Evolutionary conservation across 2,113 vertebrate genomes (phyloP).

Genomic region (Phoenicopterus ruber): DNA sequence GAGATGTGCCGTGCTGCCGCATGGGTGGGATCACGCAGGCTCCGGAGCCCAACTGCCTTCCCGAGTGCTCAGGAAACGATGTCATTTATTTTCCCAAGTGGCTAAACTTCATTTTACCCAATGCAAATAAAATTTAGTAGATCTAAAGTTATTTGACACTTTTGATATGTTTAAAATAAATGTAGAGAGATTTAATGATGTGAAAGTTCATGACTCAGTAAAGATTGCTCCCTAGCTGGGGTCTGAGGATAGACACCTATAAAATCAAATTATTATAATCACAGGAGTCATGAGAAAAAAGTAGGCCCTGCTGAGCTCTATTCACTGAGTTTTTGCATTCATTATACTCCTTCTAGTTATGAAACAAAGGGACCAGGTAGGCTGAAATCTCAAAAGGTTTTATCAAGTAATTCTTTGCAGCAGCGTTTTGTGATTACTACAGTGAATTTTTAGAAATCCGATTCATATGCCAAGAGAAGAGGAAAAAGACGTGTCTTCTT

Average conservation of each 20-base stretch:
- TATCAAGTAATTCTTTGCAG: constrained; percentile 37
- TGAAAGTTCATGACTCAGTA: constrained; percentile 74
- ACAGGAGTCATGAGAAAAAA: constrained; percentile 62
- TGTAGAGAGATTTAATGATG: constrained; percentile 69
- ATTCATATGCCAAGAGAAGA: background rate
- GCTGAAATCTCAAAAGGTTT: constrained; percentile 62
- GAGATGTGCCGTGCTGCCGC: background rate
- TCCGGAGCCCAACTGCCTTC: background rate
- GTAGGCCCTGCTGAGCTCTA: constrained; percentile 48
- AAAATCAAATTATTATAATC: constrained; percentile 75
- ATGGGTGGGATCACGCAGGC: background rate
- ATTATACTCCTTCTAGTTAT: constrained; percentile 52
- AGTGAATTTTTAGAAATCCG: constrained; percentile 30
- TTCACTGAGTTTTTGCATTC: constrained; percentile 64
- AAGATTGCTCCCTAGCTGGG: constrained; percentile 61
- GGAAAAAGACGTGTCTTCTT: background rate
- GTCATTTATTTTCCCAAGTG: background rate
- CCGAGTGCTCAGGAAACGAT: background rate
- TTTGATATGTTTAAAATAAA: constrained; percentile 71
- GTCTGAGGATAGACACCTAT: constrained; percentile 71
- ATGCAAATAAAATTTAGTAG: constrained; percentile 60
- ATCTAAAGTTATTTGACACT: constrained; percentile 67
- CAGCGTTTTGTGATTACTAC: constrained; percentile 44
- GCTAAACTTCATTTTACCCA: constrained; percentile 41
- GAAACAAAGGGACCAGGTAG: constrained; percentile 44